Conservation (phyloP, 2,113 vertebrate species). For the Macroglossus sobrinus region DNA sequence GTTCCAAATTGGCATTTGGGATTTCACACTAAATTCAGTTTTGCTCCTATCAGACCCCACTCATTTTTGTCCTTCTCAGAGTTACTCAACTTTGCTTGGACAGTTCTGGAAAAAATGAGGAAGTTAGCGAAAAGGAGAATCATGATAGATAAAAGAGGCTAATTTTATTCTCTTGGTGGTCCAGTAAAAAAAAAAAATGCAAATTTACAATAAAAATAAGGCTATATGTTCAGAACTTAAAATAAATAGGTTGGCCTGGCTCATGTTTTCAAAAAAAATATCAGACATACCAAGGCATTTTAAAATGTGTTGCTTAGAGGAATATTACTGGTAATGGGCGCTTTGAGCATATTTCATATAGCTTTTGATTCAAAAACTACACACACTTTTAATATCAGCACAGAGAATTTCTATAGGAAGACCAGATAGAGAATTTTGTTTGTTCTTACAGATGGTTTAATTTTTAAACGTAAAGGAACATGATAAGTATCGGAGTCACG, state of each 20-base stretch:
- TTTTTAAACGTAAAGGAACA: neutral
- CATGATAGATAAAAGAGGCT: neutral
- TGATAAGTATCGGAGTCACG: neutral
- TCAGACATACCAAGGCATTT: neutral
- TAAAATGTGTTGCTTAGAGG: neutral
- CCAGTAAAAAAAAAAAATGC: neutral
- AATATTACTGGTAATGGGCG: neutral
- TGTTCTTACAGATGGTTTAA: neutral
- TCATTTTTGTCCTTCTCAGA: neutral
- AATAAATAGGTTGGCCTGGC: neutral
- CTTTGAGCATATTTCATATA: neutral
- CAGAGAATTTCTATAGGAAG: neutral
- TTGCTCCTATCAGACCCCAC: neutral
- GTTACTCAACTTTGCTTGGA: neutral
- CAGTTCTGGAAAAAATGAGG: neutral
- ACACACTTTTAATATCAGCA: neutral
- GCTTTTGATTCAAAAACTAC: neutral
- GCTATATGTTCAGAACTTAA: neutral
- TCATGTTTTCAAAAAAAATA: neutral
- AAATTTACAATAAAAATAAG: conserved; percentile 14
- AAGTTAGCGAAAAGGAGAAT: neutral
- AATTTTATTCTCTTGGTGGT: neutral
- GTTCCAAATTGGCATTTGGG: conserved; percentile 44
- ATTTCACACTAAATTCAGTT: neutral
- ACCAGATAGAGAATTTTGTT: neutral